A percentile compares a stretch with the other conserved stretches of the same genome.
phyloP scores from a whole-genome alignment of 1,140 invertebrate species.

The Grapholita molesta region DNA sequence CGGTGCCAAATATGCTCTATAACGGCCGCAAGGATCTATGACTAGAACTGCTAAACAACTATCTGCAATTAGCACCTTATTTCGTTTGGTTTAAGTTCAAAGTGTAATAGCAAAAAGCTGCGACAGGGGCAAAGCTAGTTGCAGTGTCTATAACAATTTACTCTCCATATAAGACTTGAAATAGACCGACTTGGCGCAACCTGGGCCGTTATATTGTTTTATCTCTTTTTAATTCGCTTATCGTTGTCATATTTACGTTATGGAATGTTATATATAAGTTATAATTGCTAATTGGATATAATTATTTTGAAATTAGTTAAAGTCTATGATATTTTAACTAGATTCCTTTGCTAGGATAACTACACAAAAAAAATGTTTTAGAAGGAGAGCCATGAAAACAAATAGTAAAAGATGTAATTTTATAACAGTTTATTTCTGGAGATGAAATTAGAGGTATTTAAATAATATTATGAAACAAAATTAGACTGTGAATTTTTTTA shows the following conservation, averaged over 20 bases:
- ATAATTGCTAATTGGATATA: neutral
- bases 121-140: neutral
- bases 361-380: too few relatives aligned
- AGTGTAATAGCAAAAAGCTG: neutral
- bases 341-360: too few relatives aligned
- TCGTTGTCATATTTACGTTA: neutral
- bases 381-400: too few relatives aligned
- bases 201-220: slow-evolving; percentile 39
- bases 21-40: neutral
- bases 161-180: slow-evolving; percentile 48
- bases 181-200: slow-evolving; percentile 37
- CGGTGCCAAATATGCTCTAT: slow-evolving; percentile 66
- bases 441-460: too few relatives aligned
- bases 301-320: neutral
- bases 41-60: neutral
- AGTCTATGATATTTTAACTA: neutral
- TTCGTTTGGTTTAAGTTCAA: neutral
- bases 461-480: too few relatives aligned
- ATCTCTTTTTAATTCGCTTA: slow-evolving; percentile 43
- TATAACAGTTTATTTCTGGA: too few relatives aligned
- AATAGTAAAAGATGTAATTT: too few relatives aligned
- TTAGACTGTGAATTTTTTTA: too few relatives aligned
- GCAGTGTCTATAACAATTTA: slow-evolving; percentile 44
- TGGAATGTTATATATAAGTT: neutral
- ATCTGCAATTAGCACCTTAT: neutral